phyloP scores from a whole-genome alignment of 2,888 invertebrate species.

The Merodon equestris region DNA sequence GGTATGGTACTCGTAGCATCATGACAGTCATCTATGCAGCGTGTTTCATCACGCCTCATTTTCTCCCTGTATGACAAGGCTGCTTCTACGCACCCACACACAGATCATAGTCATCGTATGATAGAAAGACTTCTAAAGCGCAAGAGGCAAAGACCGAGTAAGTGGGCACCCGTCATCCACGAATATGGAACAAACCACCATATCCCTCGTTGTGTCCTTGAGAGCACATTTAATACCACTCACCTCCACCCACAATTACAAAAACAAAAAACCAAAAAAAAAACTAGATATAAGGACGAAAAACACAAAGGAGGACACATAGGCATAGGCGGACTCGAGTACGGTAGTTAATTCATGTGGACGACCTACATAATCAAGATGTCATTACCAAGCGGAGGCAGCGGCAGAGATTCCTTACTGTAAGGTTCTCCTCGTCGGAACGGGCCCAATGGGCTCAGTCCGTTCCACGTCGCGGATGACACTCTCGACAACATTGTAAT shows the following conservation, averaged over 20 bases:
- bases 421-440: slow-evolving; percentile 21
- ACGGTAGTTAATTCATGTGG: slow-evolving; percentile 44
- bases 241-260: too few relatives aligned
- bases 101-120: too few relatives aligned
- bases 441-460: slow-evolving; percentile 18
- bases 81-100: not conserved
- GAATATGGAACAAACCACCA: slow-evolving; percentile 16
- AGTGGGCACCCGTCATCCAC: slow-evolving; percentile 20
- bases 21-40: too few relatives aligned
- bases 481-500: slow-evolving; percentile 14
- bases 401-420: slow-evolving; percentile 17
- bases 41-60: slow-evolving; percentile 4
- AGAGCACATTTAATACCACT: slow-evolving; percentile 15
- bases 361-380: slow-evolving; percentile 64
- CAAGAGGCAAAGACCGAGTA: slow-evolving; percentile 46
- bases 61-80: not conserved
- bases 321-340: slow-evolving; percentile 15
- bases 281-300: too few relatives aligned
- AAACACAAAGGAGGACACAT: not conserved
- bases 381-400: slow-evolving; percentile 64
- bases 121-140: not conserved
- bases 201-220: slow-evolving; percentile 49
- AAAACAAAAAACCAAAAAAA: too few relatives aligned
- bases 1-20: not conserved
- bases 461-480: not conserved